Base-by-base conservation (phyloP, 2,113 vertebrate genomes). In the Neotoma lepida region DNA sequence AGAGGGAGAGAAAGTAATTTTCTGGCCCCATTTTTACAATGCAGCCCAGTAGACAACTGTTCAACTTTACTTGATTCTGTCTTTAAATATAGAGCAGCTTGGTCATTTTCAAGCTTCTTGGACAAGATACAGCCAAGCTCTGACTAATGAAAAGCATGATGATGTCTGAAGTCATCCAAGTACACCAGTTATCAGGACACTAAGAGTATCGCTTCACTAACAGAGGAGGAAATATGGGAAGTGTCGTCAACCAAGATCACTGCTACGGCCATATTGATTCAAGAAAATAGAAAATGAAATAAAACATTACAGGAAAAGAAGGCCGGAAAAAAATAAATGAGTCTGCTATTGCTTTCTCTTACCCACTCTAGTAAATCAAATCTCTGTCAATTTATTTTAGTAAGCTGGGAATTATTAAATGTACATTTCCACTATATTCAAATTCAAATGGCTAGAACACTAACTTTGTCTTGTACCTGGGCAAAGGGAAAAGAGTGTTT, bases 21-120 rank as follows among this genome's bases (percentile, higher is more conserved):
- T 88, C 94, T 86, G 90, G 91, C 64, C 84, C 87, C 74, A 92
- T 64, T 95, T 95, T 82, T 96, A 91, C 74, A 94, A 90, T 10
- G 9, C 20, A 95, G 54, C 51, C 82, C 86, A 93, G 17, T n/a
- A 95, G 74, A 96, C 95, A 96, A 90, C 1, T 61, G 33, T 63
- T 92, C 86, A 28, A 51, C 63, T 94, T 88, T 28, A 89, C 28
- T 89, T 89, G n/a, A 64, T 70, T 88, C 77, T 76, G 46, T 89
- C 90, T 84, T 86, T 93, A 63, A 89, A 90, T 70, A 58, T 6
- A 12, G 28, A 92, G 30, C 12, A 85, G 56, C 81, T 73, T 86
- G 46, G 46, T 86, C 64, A 95, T 93, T 94, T 95, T 93, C 70
- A 93, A 95, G 70, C 56, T 70, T 63, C 68, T 3, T 82, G 8